These are phyloP conservation scores for Crotalus viridis DNA, from an alignment of 2,113 vertebrate genomes.

Conservation along the genomic window DNA sequence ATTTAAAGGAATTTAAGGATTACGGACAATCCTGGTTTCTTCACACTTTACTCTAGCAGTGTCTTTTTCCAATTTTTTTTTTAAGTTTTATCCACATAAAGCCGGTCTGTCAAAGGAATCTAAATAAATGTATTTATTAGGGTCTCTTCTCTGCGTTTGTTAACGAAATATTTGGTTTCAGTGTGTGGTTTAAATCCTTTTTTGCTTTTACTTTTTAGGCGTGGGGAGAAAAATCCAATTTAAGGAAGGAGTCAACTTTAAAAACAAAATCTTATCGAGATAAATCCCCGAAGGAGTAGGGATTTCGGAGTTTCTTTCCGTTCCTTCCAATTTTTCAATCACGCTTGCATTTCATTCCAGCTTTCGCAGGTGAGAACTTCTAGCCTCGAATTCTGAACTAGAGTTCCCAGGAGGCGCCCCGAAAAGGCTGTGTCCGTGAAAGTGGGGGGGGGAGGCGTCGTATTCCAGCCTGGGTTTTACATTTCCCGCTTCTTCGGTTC, in stretches of 20 bases:
- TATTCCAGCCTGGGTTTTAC: slow-evolving; percentile 2
- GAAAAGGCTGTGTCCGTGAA: slow-evolving; percentile 24
- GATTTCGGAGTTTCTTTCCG: not conserved
- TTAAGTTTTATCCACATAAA: not conserved
- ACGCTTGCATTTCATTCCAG: slow-evolving; percentile 30
- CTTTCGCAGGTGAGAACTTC: slow-evolving; percentile 63
- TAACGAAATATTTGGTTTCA: slow-evolving; percentile 24
- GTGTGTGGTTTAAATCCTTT: slow-evolving; percentile 27
- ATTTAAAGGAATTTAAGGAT: slow-evolving; percentile 39
- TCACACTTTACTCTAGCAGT: slow-evolving; percentile 44
- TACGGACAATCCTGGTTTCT: slow-evolving; percentile 36
- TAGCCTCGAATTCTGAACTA: slow-evolving; percentile 27
- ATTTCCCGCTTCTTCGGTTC: not conserved
- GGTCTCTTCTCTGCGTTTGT: slow-evolving; percentile 36
- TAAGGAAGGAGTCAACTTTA: not conserved
- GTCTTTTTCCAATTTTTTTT: slow-evolving; percentile 26
- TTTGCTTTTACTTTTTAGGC: slow-evolving; percentile 27
- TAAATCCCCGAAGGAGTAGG: not conserved
- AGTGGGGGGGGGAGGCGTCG: not conserved
- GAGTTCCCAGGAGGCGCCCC: slow-evolving; percentile 26
- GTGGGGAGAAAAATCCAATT: not conserved
- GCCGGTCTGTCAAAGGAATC: not conserved
- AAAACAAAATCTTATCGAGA: too few species aligned
- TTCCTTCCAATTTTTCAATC: not conserved
- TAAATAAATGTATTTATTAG: slow-evolving; percentile 42